Base-by-base conservation (phyloP, 2,113 vertebrate genomes). In the Bambusicola thoracicus region DNA sequence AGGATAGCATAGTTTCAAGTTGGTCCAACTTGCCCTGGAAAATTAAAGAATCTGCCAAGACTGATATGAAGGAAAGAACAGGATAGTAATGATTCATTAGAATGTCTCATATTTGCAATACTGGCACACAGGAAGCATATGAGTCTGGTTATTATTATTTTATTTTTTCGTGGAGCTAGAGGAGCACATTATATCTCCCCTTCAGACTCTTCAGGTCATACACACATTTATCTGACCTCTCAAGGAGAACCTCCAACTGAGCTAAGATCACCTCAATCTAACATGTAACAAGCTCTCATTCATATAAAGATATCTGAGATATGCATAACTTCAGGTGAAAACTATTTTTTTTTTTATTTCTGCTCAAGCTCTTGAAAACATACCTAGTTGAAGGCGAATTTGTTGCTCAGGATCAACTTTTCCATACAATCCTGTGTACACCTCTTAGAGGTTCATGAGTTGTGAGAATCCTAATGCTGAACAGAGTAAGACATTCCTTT, bases 1-100 rank as follows among this genome's bases (percentile, higher is more conserved):
- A 65, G 24, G 38, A 84, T 89, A 38, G 59, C 82, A 72, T 10
- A 41, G n/a, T 84, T 86, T 84, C 81, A 92, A 87, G 58, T 19
- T 87, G 82, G 70, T 79, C 58, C 77, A 56, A 86, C 44, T 75
- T 65, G n/a, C 34, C 49, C 25, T 40, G 63, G 65, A 46, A 36
- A 90, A 53, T 58, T 22, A 75, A 87, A 67, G 38, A 58, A 41
- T 59, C 51, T 83, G 82, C 67, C 43, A 95, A 85, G 59, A 66
- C 9, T 32, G 56, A 10, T 38, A 48, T 30, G 46, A 95, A 86
- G 29, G 36, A 81, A 78, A 30, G 24, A 85, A 22, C 12, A 69
- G 21, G 30, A 75, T 25, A 19, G 13, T 43, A 25, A 53, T 22
- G 48, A 77, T 18, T 65, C 24, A 58, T 87, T 25, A 29, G 67